Percentiles rank a stretch among this genome's conserved stretches.
These are phyloP conservation scores for Ichneumoninae sp. DNA, from an alignment of 2,888 invertebrate species.

Conservation along the genomic window DNA sequence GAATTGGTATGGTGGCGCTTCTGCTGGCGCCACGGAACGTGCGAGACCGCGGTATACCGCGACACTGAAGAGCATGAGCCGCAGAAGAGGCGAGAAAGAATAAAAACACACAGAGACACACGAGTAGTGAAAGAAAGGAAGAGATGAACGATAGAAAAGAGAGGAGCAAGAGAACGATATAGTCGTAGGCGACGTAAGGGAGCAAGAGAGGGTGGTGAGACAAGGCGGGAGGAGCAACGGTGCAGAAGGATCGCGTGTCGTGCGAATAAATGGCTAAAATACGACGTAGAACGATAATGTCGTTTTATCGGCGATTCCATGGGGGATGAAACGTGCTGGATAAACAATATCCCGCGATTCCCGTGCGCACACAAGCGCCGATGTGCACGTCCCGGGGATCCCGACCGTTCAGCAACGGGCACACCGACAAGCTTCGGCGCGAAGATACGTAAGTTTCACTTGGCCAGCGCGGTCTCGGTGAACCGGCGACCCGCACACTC, in stretches of 20 bases:
- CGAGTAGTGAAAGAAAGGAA: neutral
- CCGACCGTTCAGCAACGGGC: conserved; percentile 31
- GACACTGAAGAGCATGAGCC: conserved; percentile 39
- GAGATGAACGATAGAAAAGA: conserved; percentile 12
- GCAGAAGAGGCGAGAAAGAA: conserved; percentile 31
- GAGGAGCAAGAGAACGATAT: conserved; percentile 9
- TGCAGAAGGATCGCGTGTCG: conserved; percentile 65
- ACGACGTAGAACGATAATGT: conserved; percentile 72
- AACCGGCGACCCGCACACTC: conserved; percentile 21
- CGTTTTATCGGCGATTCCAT: conserved; percentile 72
- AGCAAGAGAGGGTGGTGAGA: conserved; percentile 21
- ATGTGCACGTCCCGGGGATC: conserved; percentile 32
- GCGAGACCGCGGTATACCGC: conserved; percentile 53
- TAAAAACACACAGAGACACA: neutral
- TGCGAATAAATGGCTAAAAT: conserved; percentile 69
- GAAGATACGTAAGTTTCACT: conserved; percentile 32
- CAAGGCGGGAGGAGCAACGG: conserved; percentile 41
- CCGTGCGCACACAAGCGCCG: conserved; percentile 43
- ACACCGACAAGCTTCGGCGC: neutral
- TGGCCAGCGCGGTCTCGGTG: conserved; percentile 16
- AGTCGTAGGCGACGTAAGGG: conserved; percentile 27
- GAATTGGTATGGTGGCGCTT: conserved; percentile 40
- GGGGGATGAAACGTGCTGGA: conserved; percentile 70
- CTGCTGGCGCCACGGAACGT: conserved; percentile 47
- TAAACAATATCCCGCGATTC: conserved; percentile 69